Conservation (phyloP, 2,888 invertebrate species). For the Allolobophora icterica region DNA sequence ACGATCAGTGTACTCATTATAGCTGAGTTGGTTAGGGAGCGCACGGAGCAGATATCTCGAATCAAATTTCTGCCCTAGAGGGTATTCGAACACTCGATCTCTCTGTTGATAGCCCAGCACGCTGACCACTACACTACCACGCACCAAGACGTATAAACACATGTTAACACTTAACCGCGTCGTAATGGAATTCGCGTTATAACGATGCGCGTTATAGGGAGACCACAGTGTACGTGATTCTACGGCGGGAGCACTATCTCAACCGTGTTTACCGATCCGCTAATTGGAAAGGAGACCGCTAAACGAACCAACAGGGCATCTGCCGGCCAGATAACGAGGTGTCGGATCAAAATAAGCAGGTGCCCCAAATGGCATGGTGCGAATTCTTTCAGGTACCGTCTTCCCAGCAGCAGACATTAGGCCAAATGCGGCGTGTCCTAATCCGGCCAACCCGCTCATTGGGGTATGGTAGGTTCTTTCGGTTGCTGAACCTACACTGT, state of each 20-base stretch:
- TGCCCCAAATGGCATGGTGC: background rate
- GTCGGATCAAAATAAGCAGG: conserved; percentile 11
- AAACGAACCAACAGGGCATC: background rate
- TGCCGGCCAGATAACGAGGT: conserved; percentile 7
- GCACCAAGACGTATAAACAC: too few relatives aligned
- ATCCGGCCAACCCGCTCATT: too few relatives aligned
- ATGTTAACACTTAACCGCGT: background rate
- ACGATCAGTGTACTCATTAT: too few relatives aligned
- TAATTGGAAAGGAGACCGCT: conserved; percentile 9
- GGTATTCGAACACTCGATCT: too few relatives aligned
- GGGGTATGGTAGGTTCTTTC: too few relatives aligned
- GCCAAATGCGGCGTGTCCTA: background rate
- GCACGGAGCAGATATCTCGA: too few relatives aligned
- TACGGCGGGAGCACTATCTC: background rate
- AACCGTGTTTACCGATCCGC: background rate
- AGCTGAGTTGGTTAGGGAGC: too few relatives aligned
- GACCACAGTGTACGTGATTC: background rate
- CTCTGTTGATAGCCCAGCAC: too few relatives aligned
- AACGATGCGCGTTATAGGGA: background rate
- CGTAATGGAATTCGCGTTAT: background rate
- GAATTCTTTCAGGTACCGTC: background rate
- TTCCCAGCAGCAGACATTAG: background rate
- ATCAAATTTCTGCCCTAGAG: too few relatives aligned
- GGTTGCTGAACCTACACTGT: too few relatives aligned
- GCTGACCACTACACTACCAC: too few relatives aligned